These are phyloP conservation scores for Sebastes taczanowskii DNA, from an alignment of 2,797 vertebrate genomes.

Conservation along the genomic window DNA sequence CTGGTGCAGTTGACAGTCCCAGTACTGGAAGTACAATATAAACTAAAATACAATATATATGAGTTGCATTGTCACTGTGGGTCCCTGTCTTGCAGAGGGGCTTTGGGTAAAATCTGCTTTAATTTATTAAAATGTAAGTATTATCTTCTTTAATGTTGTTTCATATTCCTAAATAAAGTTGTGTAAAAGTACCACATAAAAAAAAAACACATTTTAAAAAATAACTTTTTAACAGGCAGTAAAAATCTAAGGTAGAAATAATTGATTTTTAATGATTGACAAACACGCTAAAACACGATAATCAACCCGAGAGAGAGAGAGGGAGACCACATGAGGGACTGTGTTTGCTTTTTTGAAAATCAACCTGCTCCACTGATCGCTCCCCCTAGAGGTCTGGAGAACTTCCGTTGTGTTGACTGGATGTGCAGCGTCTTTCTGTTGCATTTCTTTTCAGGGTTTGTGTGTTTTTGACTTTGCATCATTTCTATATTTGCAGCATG, in stretches of 20 bases:
- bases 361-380: too few species aligned
- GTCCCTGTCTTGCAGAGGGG: neutral
- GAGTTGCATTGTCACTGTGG: neutral
- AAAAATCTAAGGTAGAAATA: neutral
- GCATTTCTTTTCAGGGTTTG: too few species aligned
- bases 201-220: neutral
- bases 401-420: neutral
- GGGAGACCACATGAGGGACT: fast-evolving
- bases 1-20: too few species aligned
- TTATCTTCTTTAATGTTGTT: too few species aligned
- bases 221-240: neutral
- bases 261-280: fast-evolving
- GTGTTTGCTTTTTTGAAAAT: too few species aligned
- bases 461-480: too few species aligned
- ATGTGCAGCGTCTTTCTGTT: neutral
- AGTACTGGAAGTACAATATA: too few species aligned
- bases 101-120: too few species aligned
- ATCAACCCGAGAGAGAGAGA: too few species aligned
- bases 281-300: fast-evolving
- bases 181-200: neutral
- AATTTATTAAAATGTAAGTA: too few species aligned
- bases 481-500: fast-evolving
- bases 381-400: neutral
- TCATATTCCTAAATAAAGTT: neutral
- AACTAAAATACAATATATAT: too few species aligned